Evolutionary conservation across 2,888 invertebrate species (phyloP).

Genomic region (Carcina quercana): DNA sequence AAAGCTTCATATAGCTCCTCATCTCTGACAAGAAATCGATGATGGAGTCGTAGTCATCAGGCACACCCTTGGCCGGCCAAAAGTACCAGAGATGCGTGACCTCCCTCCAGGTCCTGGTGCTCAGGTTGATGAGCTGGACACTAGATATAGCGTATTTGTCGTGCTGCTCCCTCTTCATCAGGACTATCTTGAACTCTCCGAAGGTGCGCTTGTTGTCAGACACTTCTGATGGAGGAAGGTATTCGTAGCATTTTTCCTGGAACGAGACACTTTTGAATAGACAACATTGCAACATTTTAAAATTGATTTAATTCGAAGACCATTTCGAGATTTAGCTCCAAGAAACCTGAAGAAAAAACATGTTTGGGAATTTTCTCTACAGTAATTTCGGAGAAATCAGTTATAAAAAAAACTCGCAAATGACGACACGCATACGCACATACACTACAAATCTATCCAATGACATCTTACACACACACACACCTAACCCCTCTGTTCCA

Average conservation of each 20-base stretch:
- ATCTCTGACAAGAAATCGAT: conserved; percentile 93
- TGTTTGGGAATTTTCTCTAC: no score
- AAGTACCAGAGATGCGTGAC: conserved; percentile 95
- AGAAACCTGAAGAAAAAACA: no score
- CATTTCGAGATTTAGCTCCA: no score
- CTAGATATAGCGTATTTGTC: conserved; percentile 93
- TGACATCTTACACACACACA: no score
- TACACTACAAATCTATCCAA: no score
- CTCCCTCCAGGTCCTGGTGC: conserved; percentile 89
- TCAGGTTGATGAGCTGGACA: conserved; percentile 87
- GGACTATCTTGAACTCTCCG: conserved; percentile 90
- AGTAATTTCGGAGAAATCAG: no score
- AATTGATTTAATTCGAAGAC: no score
- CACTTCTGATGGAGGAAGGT: conserved; percentile 93
- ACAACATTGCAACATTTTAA: no score
- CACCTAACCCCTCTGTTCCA: no score
- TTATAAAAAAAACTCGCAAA: no score
- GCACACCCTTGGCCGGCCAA: conserved; percentile 93
- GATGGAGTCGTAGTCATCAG: conserved; percentile 86
- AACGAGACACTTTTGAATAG: no score
- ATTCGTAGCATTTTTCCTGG: conserved; percentile 92
- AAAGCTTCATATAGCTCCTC: conserved; percentile 72
- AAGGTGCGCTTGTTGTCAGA: conserved; percentile 90
- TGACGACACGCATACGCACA: no score
- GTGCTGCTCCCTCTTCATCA: conserved; percentile 91